Conservation (phyloP, 2,888 invertebrate species). For the Acleris holmiana region DNA sequence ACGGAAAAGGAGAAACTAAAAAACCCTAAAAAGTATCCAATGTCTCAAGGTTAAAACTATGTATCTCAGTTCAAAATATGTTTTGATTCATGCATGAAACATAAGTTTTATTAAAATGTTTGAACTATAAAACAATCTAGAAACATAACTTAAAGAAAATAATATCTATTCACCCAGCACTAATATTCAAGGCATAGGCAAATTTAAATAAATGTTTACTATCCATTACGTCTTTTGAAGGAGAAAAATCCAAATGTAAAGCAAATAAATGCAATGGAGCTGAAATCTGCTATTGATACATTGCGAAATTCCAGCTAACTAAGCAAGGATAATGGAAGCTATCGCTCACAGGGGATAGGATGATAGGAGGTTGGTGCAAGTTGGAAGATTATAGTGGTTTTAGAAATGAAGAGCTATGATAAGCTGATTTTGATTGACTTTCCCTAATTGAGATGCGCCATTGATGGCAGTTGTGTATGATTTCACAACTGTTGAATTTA, state of each 20-base stretch:
- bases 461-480: too few relatives aligned
- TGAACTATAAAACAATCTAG: too few relatives aligned
- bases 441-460: too few relatives aligned
- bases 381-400: background rate
- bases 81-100: too few relatives aligned
- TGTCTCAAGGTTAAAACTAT: too few relatives aligned
- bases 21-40: too few relatives aligned
- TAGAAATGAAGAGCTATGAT: too few relatives aligned
- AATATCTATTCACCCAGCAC: background rate
- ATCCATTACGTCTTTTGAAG: background rate
- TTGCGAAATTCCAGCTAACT: slow-evolving; percentile 32
- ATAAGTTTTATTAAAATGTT: too few relatives aligned
- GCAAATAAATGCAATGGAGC: slow-evolving; percentile 12
- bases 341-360: slow-evolving; percentile 22
- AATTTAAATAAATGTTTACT: background rate
- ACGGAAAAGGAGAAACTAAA: too few relatives aligned
- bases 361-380: background rate
- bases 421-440: too few relatives aligned
- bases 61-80: too few relatives aligned
- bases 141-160: background rate
- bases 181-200: background rate
- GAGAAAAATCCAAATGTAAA: slow-evolving; percentile 8
- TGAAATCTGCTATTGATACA: slow-evolving; percentile 21
- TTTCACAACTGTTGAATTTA: too few relatives aligned
- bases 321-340: slow-evolving; percentile 36